phyloP scores from a whole-genome alignment of 2,113 vertebrate genomes.

The Proteles cristata region DNA sequence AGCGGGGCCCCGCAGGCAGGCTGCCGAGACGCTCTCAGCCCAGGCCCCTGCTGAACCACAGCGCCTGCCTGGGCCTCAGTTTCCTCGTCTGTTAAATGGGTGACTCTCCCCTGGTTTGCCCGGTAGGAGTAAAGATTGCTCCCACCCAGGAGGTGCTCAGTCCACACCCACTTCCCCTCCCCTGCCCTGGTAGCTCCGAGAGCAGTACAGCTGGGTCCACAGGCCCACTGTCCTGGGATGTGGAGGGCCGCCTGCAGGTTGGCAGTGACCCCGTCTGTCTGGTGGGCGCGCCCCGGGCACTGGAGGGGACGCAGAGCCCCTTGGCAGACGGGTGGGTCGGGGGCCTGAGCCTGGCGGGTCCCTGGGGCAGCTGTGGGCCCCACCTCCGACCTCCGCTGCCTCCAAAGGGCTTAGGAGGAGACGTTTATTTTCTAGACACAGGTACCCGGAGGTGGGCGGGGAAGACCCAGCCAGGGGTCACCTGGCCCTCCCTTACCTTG shows the following conservation, averaged over 20 bases:
- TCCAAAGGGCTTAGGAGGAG: not conserved
- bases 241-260: too few relatives aligned
- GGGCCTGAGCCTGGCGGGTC: too few relatives aligned
- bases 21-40: not conserved
- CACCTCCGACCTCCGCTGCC: not conserved
- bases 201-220: not conserved
- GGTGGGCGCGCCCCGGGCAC: not conserved
- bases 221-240: not conserved
- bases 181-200: not conserved
- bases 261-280: not conserved
- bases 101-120: not conserved
- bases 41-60: not conserved
- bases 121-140: not conserved
- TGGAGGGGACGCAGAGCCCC: not conserved
- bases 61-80: not conserved
- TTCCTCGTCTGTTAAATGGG: not conserved
- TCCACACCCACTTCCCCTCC: not conserved
- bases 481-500: constrained; percentile 62
- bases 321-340: not conserved
- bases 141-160: not conserved
- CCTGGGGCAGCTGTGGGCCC: not conserved
- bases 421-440: not conserved
- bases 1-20: too few relatives aligned
- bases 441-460: not conserved
- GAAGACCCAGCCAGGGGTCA: not conserved